Evolutionary conservation across 2,797 vertebrate species (phyloP), one percentile per base, ranked within the genome.

Genomic region (Myripristis jacobus): DNA sequence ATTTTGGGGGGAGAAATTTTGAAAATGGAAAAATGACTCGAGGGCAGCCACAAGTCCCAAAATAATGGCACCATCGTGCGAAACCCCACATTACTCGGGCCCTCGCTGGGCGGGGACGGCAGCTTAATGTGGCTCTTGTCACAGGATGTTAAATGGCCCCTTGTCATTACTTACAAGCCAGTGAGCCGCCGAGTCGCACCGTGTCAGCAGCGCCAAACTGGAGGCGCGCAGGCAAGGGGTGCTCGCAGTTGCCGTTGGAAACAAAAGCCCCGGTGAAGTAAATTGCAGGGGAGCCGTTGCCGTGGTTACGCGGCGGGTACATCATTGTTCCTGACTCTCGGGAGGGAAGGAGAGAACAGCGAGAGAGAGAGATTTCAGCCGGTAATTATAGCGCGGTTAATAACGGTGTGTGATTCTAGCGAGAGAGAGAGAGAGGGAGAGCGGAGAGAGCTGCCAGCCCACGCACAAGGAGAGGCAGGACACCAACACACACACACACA

Each of bases 271-370:
- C 34, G 63, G 77, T 65, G 81, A 84, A 85, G 77, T 71, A 81
- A 92, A 92, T 88, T 89, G 88, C 83, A 87, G 88, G 82, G 89
- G 82, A 91, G 74, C 71, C 3, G 90, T 91, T 93, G 77, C 90
- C 82, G 93, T 94, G 89, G 92, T 82, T 89, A 93, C 93, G 34
- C 67, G 67, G 77, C 60, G 69, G 75, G 82, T 75, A 77, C 56
- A 58, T 84, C 80, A 78, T 43, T 68, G 54, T 80, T 75, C 69
- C 74, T 55, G 61, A 86, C 84, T 89, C 79, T 41, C 63, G 77
- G 73, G 75, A 57, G 78, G 60, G 61, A 78, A 63, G n/a, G 48
- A 65, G 69, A 36, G 34, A 36, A 36, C 34, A 36, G 34, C 34
- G 12, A 48, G 43, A 56, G 65, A 84, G 44, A 62, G 53, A 77